Conservation (phyloP, 2,113 vertebrate genomes). For the rabbit (Oryctolagus cuniculus) region DNA sequence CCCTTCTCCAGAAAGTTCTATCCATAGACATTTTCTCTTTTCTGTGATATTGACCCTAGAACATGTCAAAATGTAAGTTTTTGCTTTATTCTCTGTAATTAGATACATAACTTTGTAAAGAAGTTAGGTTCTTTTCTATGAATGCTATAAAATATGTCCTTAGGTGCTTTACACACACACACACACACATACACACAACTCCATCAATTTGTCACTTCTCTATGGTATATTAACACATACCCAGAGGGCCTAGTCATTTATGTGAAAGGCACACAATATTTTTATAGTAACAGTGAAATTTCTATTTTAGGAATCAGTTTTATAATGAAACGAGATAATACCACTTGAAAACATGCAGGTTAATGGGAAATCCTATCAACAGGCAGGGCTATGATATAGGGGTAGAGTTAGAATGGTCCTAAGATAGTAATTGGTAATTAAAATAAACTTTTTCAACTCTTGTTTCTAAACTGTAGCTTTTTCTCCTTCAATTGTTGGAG, state of each 20-base stretch:
- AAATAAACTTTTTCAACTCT: not conserved
- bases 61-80: not conserved
- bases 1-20: not conserved
- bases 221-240: not conserved
- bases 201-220: constrained; percentile 26
- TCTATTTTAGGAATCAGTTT: constrained; percentile 18
- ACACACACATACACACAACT: not conserved
- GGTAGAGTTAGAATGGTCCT: not conserved
- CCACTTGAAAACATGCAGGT: not conserved
- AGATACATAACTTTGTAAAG: not conserved
- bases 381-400: not conserved
- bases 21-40: not conserved
- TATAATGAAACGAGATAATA: not conserved
- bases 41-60: not conserved
- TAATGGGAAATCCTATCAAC: not conserved
- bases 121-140: not conserved
- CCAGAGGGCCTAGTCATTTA: constrained; percentile 25
- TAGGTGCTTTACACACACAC: not conserved
- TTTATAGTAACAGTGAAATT: not conserved
- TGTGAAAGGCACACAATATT: constrained; percentile 33
- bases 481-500: not conserved
- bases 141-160: constrained; percentile 21
- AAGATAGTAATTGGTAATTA: not conserved
- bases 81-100: not conserved
- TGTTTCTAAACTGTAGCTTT: not conserved